phyloP scores from a whole-genome alignment of 2,113 vertebrate genomes.

The Seriola aureovittata region DNA sequence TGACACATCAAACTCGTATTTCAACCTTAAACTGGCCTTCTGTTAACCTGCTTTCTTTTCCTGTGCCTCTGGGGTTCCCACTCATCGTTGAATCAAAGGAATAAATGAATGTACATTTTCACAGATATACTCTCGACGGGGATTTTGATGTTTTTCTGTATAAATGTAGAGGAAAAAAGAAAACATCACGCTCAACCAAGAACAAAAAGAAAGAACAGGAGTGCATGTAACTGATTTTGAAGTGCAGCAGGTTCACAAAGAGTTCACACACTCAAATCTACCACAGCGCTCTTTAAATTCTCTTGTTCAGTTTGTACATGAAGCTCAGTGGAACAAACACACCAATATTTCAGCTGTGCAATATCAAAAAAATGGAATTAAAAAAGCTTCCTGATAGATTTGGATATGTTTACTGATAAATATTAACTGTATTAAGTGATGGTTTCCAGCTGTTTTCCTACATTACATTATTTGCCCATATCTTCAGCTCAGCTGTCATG shows the following conservation, averaged over 20 bases:
- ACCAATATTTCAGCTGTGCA: background rate
- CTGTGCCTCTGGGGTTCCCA: background rate
- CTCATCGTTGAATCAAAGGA: too few relatives aligned
- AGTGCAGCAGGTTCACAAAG: background rate
- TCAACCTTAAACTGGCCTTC: background rate
- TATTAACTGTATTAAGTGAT: background rate
- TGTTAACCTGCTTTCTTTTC: background rate
- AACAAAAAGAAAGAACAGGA: background rate
- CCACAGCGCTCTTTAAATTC: background rate
- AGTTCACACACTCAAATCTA: conserved; percentile 24
- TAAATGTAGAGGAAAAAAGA: background rate
- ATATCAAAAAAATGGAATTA: too few relatives aligned
- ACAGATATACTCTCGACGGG: background rate
- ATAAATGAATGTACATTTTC: background rate
- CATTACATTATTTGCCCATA: background rate
- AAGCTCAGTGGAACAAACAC: background rate
- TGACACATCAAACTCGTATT: background rate
- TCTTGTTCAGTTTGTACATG: background rate
- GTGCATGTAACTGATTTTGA: background rate
- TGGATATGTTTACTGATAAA: background rate
- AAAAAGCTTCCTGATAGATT: background rate
- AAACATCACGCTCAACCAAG: background rate
- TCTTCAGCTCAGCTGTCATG: background rate
- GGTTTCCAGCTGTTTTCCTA: conserved; percentile 17
- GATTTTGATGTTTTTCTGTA: conserved; percentile 9